Evolutionary conservation across 2,113 vertebrate species (phyloP), one percentile per base, ranked within the genome.

Genomic region (Romanogobio albipinnatus): DNA sequence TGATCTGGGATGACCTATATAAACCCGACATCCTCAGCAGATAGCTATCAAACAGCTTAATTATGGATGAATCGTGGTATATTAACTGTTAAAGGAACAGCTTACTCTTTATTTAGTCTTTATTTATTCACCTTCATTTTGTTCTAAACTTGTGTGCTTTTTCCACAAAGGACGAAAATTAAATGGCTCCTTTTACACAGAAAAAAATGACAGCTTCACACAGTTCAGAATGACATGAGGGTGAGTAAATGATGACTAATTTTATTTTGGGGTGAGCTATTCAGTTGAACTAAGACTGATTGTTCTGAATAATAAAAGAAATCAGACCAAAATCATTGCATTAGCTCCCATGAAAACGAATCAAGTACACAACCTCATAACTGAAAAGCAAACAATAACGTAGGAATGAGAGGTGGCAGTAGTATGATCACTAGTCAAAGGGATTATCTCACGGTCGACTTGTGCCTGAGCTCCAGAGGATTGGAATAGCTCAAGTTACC

Each of bases 401-500:
- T 29, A 58, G 33, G 76, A 56, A 76, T n/a, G 36, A 39, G 29
- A n/a, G 19, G 6, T 8, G 56, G 53, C 56, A 39, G 33, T 39
- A 78, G 53, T 61, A 19, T 59, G 29, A 19, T 59, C 19, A 15
- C 53, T 43, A 78, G 76, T 61, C 36, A 43, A 43, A 78, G 19
- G 22, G 56, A 61, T 78, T 61, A 78, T 24, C 39, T 61, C 36
- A 78, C 13, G 5, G 22, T 22, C 33, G 76, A 58, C 76, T 43
- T 2, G 5, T 87, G 87, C 24, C 84, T 84, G 66, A 84, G 77
- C 87, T 88, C 84, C 39, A 39, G n/a, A 33, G 14, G n/a, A n/a
- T n/a, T n/a, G n/a, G 61, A 11, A 71, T 43, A 84, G 80, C 39
- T 58, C n/a, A 17, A 81, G 75, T 86, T 87, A 88, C 66, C 76